A percentile compares a stretch with the other conserved stretches of the same genome.
phyloP scores from a whole-genome alignment of 2,113 vertebrate genomes.

The Planiliza haematocheilus region DNA sequence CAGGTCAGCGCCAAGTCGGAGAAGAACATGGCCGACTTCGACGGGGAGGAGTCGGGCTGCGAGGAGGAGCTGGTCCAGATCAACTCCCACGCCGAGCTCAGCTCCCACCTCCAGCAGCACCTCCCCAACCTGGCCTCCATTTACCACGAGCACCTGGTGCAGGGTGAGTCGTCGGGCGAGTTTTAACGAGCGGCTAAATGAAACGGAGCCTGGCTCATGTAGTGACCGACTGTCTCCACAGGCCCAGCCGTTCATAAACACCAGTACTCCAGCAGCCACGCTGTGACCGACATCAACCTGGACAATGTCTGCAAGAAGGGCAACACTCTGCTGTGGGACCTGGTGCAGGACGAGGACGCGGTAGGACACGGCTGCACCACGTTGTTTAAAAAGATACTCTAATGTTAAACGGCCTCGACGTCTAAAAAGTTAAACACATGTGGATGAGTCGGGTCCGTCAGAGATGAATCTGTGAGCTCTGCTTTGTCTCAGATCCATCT shows the following conservation, averaged over 20 bases:
- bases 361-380: no score
- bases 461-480: no score
- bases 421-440: no score
- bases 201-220: not conserved
- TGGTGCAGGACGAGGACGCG: slow-evolving; percentile 98
- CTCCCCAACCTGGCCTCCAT: slow-evolving; percentile 98
- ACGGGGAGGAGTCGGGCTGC: slow-evolving; percentile 98
- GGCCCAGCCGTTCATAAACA: slow-evolving; percentile 98
- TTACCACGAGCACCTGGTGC: slow-evolving; percentile 97
- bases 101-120: slow-evolving; percentile 98
- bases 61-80: slow-evolving; percentile 99
- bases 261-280: slow-evolving; percentile 92
- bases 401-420: no score
- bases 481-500: slow-evolving; percentile 89
- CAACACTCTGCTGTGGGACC: slow-evolving; percentile 98
- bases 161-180: slow-evolving; percentile 82
- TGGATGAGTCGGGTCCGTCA: no score
- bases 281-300: slow-evolving; percentile 97
- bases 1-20: slow-evolving; percentile 99
- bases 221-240: slow-evolving; percentile 66
- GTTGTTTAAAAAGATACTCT: no score
- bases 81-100: slow-evolving; percentile 98
- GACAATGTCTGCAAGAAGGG: slow-evolving; percentile 99
- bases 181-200: no score
- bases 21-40: slow-evolving; percentile 99